A percentile compares a stretch with the other conserved stretches of the same genome.
phyloP scores from a whole-genome alignment of 2,113 vertebrate genomes.

The Pachyramphus minor region DNA sequence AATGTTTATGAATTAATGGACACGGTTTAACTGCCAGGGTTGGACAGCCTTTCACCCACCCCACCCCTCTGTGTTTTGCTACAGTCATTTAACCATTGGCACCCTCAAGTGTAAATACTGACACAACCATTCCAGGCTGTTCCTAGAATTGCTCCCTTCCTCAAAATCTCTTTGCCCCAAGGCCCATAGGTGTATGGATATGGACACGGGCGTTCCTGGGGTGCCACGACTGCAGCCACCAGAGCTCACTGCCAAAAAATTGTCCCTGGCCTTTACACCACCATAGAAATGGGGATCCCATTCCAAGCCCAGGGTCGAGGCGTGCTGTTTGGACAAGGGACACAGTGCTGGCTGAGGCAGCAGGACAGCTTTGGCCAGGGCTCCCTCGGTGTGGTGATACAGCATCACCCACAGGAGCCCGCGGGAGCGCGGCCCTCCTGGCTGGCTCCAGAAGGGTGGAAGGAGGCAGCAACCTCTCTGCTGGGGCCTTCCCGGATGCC shows the following conservation, averaged over 20 bases:
- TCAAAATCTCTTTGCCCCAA: fast-evolving
- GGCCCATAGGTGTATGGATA: background rate
- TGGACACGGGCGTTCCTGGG: background rate
- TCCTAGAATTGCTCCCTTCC: background rate
- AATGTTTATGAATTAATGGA: background rate
- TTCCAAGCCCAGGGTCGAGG: background rate
- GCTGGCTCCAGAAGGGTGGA: background rate
- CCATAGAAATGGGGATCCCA: fast-evolving
- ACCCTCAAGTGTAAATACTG: background rate
- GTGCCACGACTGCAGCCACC: background rate
- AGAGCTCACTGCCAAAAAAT: background rate
- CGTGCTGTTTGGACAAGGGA: background rate
- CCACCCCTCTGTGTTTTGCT: background rate
- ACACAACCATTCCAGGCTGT: background rate
- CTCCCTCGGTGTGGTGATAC: fast-evolving
- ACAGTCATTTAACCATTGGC: background rate
- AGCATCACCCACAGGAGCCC: fast-evolving
- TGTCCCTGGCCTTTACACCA: background rate
- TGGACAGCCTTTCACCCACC: background rate
- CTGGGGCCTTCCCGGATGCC: background rate
- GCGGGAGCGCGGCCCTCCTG: fast-evolving
- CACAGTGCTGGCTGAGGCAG: background rate
- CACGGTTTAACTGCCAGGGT: background rate
- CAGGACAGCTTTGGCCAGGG: background rate
- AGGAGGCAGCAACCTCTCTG: background rate